Evolutionary conservation across 2,888 invertebrate species (phyloP).

Genomic region (Nyleta sp.): DNA sequence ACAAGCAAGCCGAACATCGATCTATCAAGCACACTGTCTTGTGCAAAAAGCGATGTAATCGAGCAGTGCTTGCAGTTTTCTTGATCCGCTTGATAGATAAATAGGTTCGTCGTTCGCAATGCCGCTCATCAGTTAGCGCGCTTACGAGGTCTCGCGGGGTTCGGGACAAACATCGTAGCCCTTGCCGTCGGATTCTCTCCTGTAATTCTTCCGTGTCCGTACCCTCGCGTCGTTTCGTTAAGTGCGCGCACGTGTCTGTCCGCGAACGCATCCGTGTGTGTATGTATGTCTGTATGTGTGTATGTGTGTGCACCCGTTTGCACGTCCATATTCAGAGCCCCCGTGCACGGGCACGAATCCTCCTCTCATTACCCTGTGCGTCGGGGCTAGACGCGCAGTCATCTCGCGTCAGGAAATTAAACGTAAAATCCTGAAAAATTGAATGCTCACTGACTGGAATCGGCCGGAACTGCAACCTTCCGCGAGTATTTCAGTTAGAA

Average conservation of each 20-base stretch:
- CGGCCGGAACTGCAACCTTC: constrained; percentile 8
- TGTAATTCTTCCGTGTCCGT: constrained; percentile 47
- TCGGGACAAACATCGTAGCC: constrained; percentile 24
- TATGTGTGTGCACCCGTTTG: neutral
- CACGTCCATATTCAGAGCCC: no score
- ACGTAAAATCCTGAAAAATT: constrained; percentile 65
- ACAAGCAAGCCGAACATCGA: neutral
- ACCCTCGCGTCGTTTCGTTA: constrained; percentile 35
- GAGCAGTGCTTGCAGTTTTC: constrained; percentile 33
- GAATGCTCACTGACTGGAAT: constrained; percentile 55
- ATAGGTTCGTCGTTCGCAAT: constrained; percentile 28
- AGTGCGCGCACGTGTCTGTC: constrained; percentile 37
- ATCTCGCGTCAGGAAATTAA: constrained; percentile 64
- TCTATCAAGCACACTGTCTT: neutral
- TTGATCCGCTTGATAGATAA: constrained; percentile 31
- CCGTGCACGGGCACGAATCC: no score
- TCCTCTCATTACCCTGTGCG: constrained; percentile 40
- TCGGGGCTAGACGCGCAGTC: constrained; percentile 36
- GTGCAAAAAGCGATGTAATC: constrained; percentile 5
- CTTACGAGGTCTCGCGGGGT: constrained; percentile 22
- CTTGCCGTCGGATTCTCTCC: constrained; percentile 2
- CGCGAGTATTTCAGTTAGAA: neutral
- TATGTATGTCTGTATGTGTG: no score
- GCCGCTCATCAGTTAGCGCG: constrained; percentile 26
- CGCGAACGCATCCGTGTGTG: neutral